Conservation (phyloP, 1,140 invertebrate species). For the Mamestra configurata region DNA sequence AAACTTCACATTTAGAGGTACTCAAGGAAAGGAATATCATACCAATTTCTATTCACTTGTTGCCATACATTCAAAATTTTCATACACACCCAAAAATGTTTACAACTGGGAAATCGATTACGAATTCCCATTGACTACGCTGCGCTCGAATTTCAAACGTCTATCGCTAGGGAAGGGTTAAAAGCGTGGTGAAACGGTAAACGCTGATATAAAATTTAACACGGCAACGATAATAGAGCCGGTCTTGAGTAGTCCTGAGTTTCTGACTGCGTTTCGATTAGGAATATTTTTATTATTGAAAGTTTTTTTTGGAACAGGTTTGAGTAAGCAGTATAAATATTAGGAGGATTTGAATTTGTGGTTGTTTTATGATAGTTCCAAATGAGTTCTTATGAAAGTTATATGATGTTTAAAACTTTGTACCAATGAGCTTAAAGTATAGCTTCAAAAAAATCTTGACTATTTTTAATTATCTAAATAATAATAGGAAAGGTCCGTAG, state of each 20-base stretch:
- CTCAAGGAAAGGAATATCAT: not conserved
- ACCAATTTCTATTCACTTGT: not conserved
- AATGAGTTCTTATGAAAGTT: not conserved
- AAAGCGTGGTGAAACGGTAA: conserved; percentile 38
- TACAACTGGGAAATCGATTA: conserved; percentile 32
- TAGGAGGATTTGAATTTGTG: not conserved
- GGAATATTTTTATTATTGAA: conserved; percentile 44
- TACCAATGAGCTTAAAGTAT: too few relatives aligned
- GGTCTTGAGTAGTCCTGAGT: too few relatives aligned
- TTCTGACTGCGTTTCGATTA: conserved; percentile 10
- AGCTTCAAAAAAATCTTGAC: too few relatives aligned
- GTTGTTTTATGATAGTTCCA: not conserved
- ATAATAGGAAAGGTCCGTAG: too few relatives aligned
- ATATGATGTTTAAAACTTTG: not conserved
- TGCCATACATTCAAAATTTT: not conserved
- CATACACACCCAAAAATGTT: not conserved
- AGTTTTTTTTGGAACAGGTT: conserved; percentile 25
- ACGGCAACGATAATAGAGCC: conserved; percentile 38
- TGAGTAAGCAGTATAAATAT: conserved; percentile 7
- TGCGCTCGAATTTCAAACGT: conserved; percentile 25
- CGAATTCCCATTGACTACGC: conserved; percentile 22
- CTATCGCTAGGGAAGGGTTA: conserved; percentile 1
- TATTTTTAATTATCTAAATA: too few relatives aligned
- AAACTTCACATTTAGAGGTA: too few relatives aligned
- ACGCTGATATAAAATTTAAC: conserved; percentile 43